Evolutionary conservation across 2,888 invertebrate species (phyloP).

Genomic region (Resseliella maxima): DNA sequence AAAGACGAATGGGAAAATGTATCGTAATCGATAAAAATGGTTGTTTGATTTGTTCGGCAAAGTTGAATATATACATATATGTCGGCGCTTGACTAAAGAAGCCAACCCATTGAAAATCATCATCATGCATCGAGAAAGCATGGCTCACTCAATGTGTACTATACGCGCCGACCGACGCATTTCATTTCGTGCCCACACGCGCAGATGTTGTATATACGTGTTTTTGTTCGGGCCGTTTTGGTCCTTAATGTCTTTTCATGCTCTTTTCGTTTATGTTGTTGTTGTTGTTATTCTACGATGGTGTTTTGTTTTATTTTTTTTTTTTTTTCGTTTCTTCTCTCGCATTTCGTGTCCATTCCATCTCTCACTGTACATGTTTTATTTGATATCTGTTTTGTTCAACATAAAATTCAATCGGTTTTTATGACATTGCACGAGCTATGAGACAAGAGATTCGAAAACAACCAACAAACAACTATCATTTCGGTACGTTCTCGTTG

Average conservation of each 20-base stretch:
- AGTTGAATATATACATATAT: not conserved
- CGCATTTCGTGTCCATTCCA: no score
- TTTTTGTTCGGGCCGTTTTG: constrained; percentile 1
- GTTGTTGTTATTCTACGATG: not conserved
- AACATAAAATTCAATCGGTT: constrained; percentile 54
- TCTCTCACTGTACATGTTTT: not conserved
- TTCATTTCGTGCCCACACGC: constrained; percentile 27
- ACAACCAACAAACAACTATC: not conserved
- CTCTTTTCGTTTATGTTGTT: not conserved
- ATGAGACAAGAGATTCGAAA: no score
- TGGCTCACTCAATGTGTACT: not conserved
- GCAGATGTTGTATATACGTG: not conserved
- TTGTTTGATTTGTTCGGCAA: constrained; percentile 22
- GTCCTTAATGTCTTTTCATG: constrained; percentile 39
- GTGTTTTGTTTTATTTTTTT: not conserved
- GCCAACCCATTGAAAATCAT: constrained; percentile 12
- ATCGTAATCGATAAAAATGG: constrained; percentile 29
- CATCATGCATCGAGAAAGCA: not conserved
- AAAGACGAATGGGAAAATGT: not conserved
- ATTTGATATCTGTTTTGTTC: not conserved
- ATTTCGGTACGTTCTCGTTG: constrained; percentile 2
- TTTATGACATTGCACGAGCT: constrained; percentile 36
- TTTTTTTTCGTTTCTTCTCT: not conserved
- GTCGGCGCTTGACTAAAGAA: not conserved
- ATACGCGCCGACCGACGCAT: not conserved